Conservation (phyloP, 2,888 invertebrate species). For the Leptinotarsa peninsularis region DNA sequence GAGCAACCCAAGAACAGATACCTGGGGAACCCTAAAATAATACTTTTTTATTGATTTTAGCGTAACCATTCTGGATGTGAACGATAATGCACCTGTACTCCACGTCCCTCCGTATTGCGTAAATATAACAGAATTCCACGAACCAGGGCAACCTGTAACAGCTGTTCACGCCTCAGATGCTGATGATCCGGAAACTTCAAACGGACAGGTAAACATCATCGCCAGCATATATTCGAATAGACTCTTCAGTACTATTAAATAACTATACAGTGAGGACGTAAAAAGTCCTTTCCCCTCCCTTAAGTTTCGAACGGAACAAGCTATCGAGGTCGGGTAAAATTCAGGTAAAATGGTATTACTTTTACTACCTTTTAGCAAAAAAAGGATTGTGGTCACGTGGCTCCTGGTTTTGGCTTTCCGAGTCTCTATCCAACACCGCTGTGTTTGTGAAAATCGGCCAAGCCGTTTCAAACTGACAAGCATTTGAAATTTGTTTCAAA, state of each 20-base stretch:
- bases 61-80: slow-evolving; percentile 84
- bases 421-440: too few relatives aligned
- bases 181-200: slow-evolving; percentile 84
- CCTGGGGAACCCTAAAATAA: neutral
- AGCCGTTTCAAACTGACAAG: too few relatives aligned
- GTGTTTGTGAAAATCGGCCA: too few relatives aligned
- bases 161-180: slow-evolving; percentile 83
- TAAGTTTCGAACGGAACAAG: too few relatives aligned
- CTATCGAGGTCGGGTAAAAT: too few relatives aligned
- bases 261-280: neutral
- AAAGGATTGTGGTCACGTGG: too few relatives aligned
- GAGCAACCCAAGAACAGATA: too few relatives aligned
- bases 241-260: neutral
- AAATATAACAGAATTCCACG: slow-evolving; percentile 89
- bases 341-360: too few relatives aligned
- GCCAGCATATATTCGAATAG: neutral
- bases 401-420: too few relatives aligned
- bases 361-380: too few relatives aligned
- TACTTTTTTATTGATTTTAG: slow-evolving; percentile 64
- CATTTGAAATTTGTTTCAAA: too few relatives aligned
- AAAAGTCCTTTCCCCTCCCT: too few relatives aligned
- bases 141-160: slow-evolving; percentile 81
- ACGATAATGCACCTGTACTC: slow-evolving; percentile 85
- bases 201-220: slow-evolving; percentile 72
- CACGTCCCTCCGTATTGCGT: slow-evolving; percentile 78